Evolutionary conservation across 2,888 invertebrate genomes (phyloP), one percentile per base, ranked within the genome.

Genomic region (Drosophila affinis): DNA sequence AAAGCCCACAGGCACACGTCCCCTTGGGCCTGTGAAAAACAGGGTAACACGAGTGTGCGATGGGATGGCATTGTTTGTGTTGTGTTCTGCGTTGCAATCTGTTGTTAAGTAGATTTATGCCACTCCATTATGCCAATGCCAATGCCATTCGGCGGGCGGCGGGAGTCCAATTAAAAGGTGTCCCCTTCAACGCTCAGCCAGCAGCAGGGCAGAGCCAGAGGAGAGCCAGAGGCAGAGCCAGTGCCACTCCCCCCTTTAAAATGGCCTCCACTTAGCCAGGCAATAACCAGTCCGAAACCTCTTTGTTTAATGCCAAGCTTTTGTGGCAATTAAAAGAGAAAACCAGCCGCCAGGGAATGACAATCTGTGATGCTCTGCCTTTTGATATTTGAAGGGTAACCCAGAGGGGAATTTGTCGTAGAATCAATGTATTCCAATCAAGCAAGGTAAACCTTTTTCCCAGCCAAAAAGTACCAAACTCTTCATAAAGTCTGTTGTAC

Each of bases 51-150:
- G 57, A 58, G 27, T 57, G 46, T 9, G 21, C 18, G 18, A 18
- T 3, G 21, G n/a, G n/a, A n/a, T 10, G 69, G 18, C 67, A 21
- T 51, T 57, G 51, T 60, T 39, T 61, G 49, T 70, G n/a, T 39
- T 61, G 49, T 70, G 51, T 60, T 39, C 56, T 54, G 56, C 52
- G 27, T 45, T 65, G 54, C 62, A 54, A 62, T 59, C 61, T 62
- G 59, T 58, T 48, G 68, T 58, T 67, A 65, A 58, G 68, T 68
- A 65, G 45, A 65, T 65, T 67, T 67, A 67, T 65, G 56, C 51
- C 57, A 67, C 51, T 67, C 67, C 57, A 67, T 65, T 65, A 65
- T 67, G 45, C 57, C 44, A 63, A 65, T 67, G 45, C 67, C 44
- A 63, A 57, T 67, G 45, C 67, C 44, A 63, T 55, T 63, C 63